Conservation (phyloP, 2,888 invertebrate species). For the Plutella xylostella region DNA sequence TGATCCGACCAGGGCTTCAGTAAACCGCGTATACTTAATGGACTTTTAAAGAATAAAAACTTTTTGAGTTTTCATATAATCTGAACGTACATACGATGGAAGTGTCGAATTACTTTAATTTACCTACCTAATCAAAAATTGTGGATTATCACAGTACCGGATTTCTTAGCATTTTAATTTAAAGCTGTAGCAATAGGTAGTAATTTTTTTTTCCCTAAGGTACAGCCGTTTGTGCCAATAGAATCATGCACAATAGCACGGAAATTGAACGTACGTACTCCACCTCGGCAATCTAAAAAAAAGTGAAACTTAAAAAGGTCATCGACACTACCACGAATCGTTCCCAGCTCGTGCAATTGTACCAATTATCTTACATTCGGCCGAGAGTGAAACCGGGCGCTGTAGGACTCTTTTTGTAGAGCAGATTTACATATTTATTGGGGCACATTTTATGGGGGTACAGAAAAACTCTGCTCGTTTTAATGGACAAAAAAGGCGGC, state of each 20-base stretch:
- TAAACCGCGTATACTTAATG: neutral
- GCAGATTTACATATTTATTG: conserved; percentile 70
- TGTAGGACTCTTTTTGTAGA: conserved; percentile 32
- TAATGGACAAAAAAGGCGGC: conserved; percentile 69
- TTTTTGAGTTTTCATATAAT: neutral
- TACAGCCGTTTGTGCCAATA: too few relatives aligned
- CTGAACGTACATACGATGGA: neutral
- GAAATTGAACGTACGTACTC: too few relatives aligned
- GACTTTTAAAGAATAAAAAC: neutral
- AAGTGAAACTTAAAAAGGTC: conserved; percentile 6
- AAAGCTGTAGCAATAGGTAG: too few relatives aligned
- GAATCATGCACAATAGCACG: too few relatives aligned
- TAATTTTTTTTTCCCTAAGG: too few relatives aligned
- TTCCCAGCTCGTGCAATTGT: conserved; percentile 42
- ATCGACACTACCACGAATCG: neutral
- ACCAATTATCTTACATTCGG: conserved; percentile 54
- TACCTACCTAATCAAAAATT: too few relatives aligned
- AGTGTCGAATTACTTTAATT: too few relatives aligned
- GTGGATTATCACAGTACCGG: too few relatives aligned
- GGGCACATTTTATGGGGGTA: conserved; percentile 66
- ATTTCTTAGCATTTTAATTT: too few relatives aligned
- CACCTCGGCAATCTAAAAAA: conserved; percentile 13
- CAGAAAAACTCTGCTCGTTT: conserved; percentile 58
- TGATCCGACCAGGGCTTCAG: conserved; percentile 4
- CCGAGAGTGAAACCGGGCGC: conserved; percentile 57